Percentiles rank a stretch among this genome's conserved stretches.
phyloP scores from a whole-genome alignment of 2,113 vertebrate species.

The Centropristis striata region DNA sequence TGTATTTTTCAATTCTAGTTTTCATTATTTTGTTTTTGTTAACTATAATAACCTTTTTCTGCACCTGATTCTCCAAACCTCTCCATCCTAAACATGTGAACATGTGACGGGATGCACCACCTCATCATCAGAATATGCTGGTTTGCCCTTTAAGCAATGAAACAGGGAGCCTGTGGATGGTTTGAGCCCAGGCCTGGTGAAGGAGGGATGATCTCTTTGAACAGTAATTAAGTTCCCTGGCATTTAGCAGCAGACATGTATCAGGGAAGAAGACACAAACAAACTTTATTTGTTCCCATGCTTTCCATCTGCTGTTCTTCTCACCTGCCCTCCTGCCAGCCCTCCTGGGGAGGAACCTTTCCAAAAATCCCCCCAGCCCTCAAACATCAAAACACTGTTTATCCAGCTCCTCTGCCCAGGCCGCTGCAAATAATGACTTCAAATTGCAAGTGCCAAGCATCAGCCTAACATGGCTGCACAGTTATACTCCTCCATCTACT shows the following conservation, averaged over 20 bases:
- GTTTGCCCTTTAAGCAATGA: conserved; percentile 13
- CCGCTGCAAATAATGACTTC: conserved; percentile 5
- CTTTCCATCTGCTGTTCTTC: background rate
- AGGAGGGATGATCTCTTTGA: background rate
- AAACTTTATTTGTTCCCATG: conserved; percentile 10
- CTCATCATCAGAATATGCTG: background rate
- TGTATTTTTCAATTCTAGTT: too few relatives aligned
- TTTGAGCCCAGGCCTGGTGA: background rate
- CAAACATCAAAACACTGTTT: conserved; percentile 13
- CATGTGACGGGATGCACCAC: background rate
- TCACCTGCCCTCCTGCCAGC: background rate
- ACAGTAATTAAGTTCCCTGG: conserved; percentile 21
- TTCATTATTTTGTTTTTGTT: too few relatives aligned
- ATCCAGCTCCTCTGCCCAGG: background rate
- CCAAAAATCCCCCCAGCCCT: background rate
- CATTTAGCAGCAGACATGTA: conserved; percentile 25
- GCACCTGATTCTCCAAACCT: background rate
- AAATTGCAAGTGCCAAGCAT: background rate
- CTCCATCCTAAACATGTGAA: background rate
- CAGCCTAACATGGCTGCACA: background rate
- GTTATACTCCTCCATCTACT: conserved; percentile 27
- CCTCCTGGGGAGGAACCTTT: conserved; percentile 8
- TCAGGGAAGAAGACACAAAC: background rate
- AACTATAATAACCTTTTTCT: too few relatives aligned
- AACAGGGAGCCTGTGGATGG: background rate